These are phyloP conservation scores for Conus canariensis DNA, from an alignment of 2,888 invertebrate genomes.

Conservation along the genomic window DNA sequence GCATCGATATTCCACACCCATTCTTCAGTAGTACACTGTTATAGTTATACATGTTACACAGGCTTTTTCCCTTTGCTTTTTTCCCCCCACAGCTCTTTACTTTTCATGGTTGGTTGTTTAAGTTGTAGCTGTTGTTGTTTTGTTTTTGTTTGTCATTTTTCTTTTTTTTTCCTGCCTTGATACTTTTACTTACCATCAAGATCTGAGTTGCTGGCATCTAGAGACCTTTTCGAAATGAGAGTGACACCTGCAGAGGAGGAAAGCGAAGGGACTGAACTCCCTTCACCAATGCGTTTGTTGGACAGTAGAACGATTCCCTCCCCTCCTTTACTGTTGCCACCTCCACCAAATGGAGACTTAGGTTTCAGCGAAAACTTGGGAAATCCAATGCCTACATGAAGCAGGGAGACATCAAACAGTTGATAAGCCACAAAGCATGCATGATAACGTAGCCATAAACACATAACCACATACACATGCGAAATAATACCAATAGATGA, in stretches of 20 bases:
- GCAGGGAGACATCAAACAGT: not conserved
- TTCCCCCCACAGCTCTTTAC: too few relatives aligned
- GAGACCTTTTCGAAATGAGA: conserved; percentile 68
- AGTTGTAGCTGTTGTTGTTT: too few relatives aligned
- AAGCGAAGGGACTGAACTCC: conserved; percentile 44
- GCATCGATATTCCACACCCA: too few relatives aligned
- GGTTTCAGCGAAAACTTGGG: conserved; percentile 67
- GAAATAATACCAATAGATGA: not conserved
- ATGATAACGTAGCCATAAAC: conserved; percentile 24
- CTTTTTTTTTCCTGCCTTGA: not conserved
- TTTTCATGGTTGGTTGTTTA: too few relatives aligned
- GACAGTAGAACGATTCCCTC: conserved; percentile 64
- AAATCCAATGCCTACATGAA: conserved; percentile 64
- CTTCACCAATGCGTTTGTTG: conserved; percentile 57
- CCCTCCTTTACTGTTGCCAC: conserved; percentile 45
- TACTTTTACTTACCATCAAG: conserved; percentile 60
- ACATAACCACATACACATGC: not conserved
- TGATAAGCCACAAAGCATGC: conserved; percentile 36
- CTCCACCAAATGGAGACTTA: conserved; percentile 58
- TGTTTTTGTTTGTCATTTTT: not conserved
- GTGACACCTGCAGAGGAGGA: conserved; percentile 66
- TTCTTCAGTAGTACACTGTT: too few relatives aligned
- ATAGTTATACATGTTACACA: too few relatives aligned
- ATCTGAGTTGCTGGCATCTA: conserved; percentile 62
- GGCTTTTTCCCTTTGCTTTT: too few relatives aligned